Base-by-base conservation (phyloP, 2,113 vertebrate species). In the Poeciliopsis retropinna region DNA sequence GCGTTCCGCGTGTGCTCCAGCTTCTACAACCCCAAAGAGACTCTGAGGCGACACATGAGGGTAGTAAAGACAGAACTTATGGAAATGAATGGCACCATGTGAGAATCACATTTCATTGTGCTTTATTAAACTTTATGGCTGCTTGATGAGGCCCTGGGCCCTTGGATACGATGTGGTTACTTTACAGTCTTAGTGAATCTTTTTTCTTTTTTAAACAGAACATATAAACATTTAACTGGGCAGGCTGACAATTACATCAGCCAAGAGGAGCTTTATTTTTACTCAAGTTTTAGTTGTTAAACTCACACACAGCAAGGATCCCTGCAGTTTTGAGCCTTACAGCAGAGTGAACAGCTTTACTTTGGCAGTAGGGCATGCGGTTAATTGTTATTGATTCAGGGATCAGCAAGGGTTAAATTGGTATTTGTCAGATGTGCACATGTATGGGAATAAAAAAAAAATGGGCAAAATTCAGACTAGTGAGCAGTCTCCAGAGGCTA, bases 31-130 rank as follows among this genome's bases (percentile, higher is more conserved):
- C 77, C 90, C 79, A 41, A 75, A 64, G 91, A 86, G 86, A 86
- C 76, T 15, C 57, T 12, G 29, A 85, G 87, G 79, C 72, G 34
- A 76, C 82, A 72, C 72, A 79, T 74, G 86, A 78, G 76, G 86
- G 64, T 64, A 60, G 82, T 82, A 87, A 85, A 87, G 68, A 78
- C 75, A 66, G 65, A 85, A 81, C 85, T 92, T 89, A 90, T 92
- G 89, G 86, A 88, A 92, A 92, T 89, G 83, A 88, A 88, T 69
- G 78, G 67, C 34, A 67, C 73, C 62, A 64, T 72, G 86, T 74
- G 76, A 85, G 92, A 91, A 90, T 89, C 80, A 82, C 83, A 90
- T 88, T 92, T 91, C 80, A 90, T 84, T 90, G 85, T 78, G 83
- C 78, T 87, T 92, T 89, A 90, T 90, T 89, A 78, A 91, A 87